These are phyloP conservation scores for Cantharis nigra DNA, from an alignment of 2,888 invertebrate genomes.

Conservation along the genomic window DNA sequence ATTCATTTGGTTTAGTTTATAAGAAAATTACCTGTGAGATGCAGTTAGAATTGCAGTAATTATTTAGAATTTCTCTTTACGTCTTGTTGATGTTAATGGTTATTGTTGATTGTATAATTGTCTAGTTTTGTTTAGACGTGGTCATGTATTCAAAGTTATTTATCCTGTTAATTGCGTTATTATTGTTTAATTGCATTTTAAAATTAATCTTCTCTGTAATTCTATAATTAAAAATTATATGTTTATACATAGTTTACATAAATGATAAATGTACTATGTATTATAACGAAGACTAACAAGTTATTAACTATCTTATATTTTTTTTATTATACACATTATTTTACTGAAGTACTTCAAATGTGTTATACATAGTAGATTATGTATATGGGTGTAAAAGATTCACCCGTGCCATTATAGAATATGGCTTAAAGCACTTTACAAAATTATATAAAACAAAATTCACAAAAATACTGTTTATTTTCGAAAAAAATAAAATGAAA, in stretches of 20 bases:
- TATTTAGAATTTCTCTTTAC: conserved; percentile 4
- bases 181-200: background rate
- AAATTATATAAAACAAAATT: background rate
- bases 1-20: conserved; percentile 21
- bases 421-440: background rate
- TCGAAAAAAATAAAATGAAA: background rate
- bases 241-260: too few relatives aligned
- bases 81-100: conserved; percentile 11
- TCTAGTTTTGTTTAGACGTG: background rate
- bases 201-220: background rate
- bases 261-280: too few relatives aligned
- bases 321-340: background rate
- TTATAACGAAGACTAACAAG: too few relatives aligned
- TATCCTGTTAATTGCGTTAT: background rate
- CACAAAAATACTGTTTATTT: background rate
- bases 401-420: background rate
- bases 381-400: background rate
- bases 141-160: background rate
- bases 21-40: conserved; percentile 13
- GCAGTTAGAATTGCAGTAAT: conserved; percentile 10
- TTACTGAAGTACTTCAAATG: background rate
- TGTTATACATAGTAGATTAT: background rate
- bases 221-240: background rate
- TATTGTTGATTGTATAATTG: conserved; percentile 11
- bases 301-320: background rate